phyloP scores from a whole-genome alignment of 2,888 invertebrate species.

The Eilema sororculum region DNA sequence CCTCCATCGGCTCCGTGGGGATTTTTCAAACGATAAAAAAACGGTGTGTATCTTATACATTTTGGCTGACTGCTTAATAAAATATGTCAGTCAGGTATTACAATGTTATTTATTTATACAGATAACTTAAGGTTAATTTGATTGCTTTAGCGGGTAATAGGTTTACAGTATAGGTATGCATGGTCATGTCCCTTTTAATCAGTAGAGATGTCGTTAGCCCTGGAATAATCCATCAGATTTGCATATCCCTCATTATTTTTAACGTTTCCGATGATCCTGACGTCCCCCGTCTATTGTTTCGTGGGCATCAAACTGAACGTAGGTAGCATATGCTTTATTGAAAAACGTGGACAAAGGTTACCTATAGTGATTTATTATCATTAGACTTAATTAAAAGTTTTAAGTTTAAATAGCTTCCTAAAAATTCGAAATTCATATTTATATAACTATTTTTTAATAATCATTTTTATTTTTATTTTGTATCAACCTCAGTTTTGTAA shows the following conservation, averaged over 20 bases:
- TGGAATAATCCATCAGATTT: conserved; percentile 59
- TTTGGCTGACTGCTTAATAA: too few species aligned
- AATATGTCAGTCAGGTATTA: neutral
- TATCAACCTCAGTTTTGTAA: too few species aligned
- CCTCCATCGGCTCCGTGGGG: too few species aligned
- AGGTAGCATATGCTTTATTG: conserved; percentile 19
- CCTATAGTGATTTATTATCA: too few species aligned
- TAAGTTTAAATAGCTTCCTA: too few species aligned
- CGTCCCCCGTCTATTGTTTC: conserved; percentile 57
- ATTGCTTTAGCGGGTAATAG: neutral
- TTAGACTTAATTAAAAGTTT: too few species aligned
- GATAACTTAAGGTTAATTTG: neutral
- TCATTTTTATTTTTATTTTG: too few species aligned
- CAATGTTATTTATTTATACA: neutral
- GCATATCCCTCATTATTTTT: conserved; percentile 71
- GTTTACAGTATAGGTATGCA: conserved; percentile 12
- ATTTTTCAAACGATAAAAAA: too few species aligned
- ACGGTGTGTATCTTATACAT: too few species aligned
- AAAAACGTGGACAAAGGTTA: conserved; percentile 12
- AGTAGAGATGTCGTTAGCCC: conserved; percentile 53
- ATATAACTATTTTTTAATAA: too few species aligned
- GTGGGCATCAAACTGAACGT: conserved; percentile 60
- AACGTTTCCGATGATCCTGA: conserved; percentile 60
- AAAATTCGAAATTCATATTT: too few species aligned
- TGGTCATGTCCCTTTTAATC: conserved; percentile 48